Evolutionary conservation across 1,140 invertebrate genomes (phyloP).

Genomic region (Drosophila nikananu): DNA sequence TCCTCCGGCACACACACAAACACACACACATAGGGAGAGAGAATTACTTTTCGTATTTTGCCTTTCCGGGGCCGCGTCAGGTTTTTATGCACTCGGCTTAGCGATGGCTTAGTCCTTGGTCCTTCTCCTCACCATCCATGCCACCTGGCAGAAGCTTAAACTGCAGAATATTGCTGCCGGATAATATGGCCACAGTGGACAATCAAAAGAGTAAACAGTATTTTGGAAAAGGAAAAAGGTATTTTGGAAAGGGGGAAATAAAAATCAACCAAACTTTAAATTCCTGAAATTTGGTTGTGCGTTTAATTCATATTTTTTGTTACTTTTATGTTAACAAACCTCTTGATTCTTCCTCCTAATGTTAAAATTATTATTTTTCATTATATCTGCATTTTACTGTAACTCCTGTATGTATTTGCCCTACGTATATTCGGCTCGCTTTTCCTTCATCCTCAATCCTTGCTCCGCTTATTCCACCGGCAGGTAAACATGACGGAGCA

Average conservation of each 20-base stretch:
- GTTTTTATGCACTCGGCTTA: conserved; percentile 59
- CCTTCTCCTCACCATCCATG: background rate
- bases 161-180: conserved; percentile 33
- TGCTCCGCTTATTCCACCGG: background rate
- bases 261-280: background rate
- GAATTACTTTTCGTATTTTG: conserved; percentile 31
- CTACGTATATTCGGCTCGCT: conserved; percentile 6
- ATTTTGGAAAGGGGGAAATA: background rate
- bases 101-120: conserved; percentile 26
- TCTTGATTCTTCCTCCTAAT: background rate
- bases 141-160: conserved; percentile 54
- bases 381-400: background rate
- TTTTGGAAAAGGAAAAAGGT: background rate
- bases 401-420: background rate
- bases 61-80: conserved; percentile 38
- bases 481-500: conserved; percentile 74
- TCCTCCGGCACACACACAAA: conserved; percentile 31
- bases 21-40: conserved; percentile 3
- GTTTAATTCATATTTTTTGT: no score
- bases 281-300: no score
- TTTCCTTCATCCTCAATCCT: conserved; percentile 1
- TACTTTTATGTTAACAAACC: no score
- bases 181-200: conserved; percentile 22
- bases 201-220: background rate
- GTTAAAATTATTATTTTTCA: background rate